Conservation (phyloP, 2,797 vertebrate genomes). For the Odontamblyopus lacepedii region DNA sequence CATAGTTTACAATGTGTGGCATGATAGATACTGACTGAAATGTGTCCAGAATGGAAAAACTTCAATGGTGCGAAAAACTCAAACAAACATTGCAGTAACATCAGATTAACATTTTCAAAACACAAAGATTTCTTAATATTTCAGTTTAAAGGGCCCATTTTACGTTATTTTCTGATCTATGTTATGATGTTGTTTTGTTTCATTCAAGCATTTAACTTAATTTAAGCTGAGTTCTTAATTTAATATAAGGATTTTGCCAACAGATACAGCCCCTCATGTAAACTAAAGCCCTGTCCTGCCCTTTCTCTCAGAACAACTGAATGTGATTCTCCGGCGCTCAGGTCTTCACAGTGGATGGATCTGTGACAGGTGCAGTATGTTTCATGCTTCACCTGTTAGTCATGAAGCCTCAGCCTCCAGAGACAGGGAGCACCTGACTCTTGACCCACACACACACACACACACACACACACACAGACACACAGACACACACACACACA, state of each 20-base stretch:
- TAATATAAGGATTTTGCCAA: no score
- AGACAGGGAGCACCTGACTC: constrained; percentile 41
- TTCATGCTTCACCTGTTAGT: constrained; percentile 33
- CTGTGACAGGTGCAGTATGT: constrained; percentile 25
- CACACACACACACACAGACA: no score
- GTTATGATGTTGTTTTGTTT: no score
- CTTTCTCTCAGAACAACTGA: constrained; percentile 8
- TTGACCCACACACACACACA: constrained; percentile 36
- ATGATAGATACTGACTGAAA: no score
- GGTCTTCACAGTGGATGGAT: constrained; percentile 24
- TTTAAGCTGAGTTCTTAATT: no score
- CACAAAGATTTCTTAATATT: no score
- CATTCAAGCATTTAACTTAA: no score
- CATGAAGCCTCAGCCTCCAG: constrained; percentile 32
- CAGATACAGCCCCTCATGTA: neutral
- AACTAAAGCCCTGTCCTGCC: neutral
- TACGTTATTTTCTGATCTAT: no score
- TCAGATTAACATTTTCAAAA: no score
- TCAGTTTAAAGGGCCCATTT: no score
- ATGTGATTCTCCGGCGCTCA: neutral
- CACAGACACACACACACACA: neutral
- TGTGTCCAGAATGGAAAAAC: no score
- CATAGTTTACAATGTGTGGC: neutral
- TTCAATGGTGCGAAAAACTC: neutral
- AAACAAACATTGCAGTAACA: no score